Conservation (phyloP, 2,113 vertebrate species). For the Micromys minutus region DNA sequence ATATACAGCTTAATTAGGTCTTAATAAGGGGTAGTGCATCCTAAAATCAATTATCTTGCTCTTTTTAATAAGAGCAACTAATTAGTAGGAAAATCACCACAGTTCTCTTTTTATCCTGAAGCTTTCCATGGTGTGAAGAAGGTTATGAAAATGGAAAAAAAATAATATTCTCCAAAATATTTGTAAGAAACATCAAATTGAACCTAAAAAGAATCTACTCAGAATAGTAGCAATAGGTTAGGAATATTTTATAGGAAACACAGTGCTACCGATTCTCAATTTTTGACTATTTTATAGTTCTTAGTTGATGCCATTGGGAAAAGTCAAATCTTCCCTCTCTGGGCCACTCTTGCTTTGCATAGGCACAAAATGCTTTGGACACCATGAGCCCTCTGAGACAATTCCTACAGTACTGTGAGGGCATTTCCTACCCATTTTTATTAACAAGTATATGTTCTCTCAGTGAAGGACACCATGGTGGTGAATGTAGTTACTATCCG, state of each 20-base stretch:
- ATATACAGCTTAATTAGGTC: constrained; percentile 92
- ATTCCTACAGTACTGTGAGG: not conserved
- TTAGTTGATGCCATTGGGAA: not conserved
- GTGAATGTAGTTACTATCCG: not conserved
- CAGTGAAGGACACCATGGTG: not conserved
- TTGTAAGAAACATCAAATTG: constrained; percentile 81
- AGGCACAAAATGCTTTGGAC: not conserved
- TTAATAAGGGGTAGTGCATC: constrained; percentile 90
- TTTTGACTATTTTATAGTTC: not conserved
- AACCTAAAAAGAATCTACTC: constrained; percentile 75
- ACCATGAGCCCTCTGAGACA: not conserved
- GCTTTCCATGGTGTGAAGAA: constrained; percentile 84
- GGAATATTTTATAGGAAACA: constrained; percentile 64
- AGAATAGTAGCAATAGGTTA: constrained; percentile 64
- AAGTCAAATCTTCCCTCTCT: not conserved
- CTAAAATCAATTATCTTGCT: constrained; percentile 91
- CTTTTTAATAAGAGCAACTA: constrained; percentile 91
- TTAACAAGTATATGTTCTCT: not conserved
- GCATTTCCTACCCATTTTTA: not conserved
- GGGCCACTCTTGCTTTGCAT: not conserved
- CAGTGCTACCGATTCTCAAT: not conserved
- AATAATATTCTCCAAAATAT: constrained; percentile 78
- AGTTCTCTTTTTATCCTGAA: constrained; percentile 87
- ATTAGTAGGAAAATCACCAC: constrained; percentile 91
- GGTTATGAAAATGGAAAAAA: constrained; percentile 83